Base-by-base conservation (phyloP, 2,797 vertebrate species). In the Poecile montanus region DNA sequence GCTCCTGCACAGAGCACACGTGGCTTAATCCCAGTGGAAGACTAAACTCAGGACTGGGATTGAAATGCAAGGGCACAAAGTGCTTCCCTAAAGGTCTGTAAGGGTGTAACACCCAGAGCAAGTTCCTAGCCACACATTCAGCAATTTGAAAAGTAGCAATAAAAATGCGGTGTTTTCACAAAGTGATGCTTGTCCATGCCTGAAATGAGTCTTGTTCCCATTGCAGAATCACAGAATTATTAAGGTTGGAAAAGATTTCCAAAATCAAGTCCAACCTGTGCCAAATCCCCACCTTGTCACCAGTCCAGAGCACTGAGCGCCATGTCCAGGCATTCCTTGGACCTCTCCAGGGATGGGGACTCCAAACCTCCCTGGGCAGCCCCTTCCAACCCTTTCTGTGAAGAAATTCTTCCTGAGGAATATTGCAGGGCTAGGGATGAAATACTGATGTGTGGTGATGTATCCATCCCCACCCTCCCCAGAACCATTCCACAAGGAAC, bases 1-100 rank as follows among this genome's bases (percentile, higher is more conserved):
- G 99, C 99, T 75, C 99, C 99, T 99, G 90, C 10, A 60, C 3
- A 25, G 14, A 96, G 97, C 90, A 96, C 96, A 50, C 3, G 7
- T 13, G 30, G 16, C 42, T 77, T 11, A 54, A 34, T 26, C 40
- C 48, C 48, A 68, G 42, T 4, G 50, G 34, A 51, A 56, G 13
- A 32, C 9, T 16, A 68, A 88, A 85, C 4, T 83, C 26, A 44
- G 9, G 29, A 47, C 12, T 86, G 12, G 14, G 61, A 61, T 11
- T 89, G 71, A 88, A 88, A 51, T 22, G 11, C 11, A 56, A 42
- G 7, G 20, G 38, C 60, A 40, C 5, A 63, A 81, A 87, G 22
- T 15, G 30, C 13, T 79, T 26, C 48, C 21, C 10, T 73, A 45
- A 76, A 44, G 10, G 47, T 11, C 7, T 34, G 3, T 20, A 66